These are phyloP conservation scores for Microcebus tavaratra DNA, from an alignment of 2,113 vertebrate species.

Conservation along the genomic window DNA sequence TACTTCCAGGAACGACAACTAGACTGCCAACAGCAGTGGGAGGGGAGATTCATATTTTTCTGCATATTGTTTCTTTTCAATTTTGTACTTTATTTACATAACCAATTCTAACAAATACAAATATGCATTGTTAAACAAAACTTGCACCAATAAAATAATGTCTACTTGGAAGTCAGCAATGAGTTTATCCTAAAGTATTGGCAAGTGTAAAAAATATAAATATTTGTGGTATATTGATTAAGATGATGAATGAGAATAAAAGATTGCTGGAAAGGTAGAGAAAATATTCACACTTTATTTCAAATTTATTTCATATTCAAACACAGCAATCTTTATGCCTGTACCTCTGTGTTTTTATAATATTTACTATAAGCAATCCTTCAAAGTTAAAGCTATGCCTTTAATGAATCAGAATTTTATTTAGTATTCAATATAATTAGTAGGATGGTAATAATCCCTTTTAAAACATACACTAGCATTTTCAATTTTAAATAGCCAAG, in stretches of 20 bases:
- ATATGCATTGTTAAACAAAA: background rate
- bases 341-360: background rate
- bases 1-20: background rate
- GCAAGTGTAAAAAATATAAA: background rate
- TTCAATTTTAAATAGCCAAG: background rate
- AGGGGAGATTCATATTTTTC: background rate
- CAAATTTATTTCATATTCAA: background rate
- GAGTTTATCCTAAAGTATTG: background rate
- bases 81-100: background rate
- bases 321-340: background rate
- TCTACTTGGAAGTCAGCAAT: background rate
- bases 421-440: slow-evolving; percentile 31
- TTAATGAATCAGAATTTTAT: background rate
- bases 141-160: background rate
- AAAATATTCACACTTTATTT: background rate
- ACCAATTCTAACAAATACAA: background rate
- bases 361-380: background rate
- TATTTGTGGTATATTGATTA: background rate
- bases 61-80: background rate
- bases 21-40: background rate
- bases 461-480: background rate
- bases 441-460: background rate
- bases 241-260: background rate
- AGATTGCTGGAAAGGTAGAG: background rate
- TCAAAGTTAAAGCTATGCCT: background rate